Evolutionary conservation across 1,140 invertebrate genomes (phyloP).

Genomic region (Oryzaephilus surinamensis): DNA sequence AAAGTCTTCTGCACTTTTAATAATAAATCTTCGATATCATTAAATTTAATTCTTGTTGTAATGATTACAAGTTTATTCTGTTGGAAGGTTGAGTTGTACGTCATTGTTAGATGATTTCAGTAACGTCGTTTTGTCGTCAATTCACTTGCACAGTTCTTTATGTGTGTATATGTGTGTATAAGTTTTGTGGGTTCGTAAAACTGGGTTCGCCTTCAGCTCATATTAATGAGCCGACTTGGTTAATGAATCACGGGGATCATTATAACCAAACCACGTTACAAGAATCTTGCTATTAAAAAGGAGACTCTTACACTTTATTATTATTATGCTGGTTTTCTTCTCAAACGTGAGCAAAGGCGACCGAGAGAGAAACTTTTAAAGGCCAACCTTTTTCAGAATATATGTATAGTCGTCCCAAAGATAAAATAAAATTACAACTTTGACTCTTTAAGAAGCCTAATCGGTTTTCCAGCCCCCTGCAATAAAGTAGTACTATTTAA

Average conservation of each 20-base stretch:
- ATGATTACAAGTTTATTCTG: constrained; percentile 18
- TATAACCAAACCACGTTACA: constrained; percentile 24
- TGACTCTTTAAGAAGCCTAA: too few relatives aligned
- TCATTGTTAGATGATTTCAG: neutral
- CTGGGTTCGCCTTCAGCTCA: constrained; percentile 17
- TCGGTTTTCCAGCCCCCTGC: too few relatives aligned
- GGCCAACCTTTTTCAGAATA: constrained; percentile 1
- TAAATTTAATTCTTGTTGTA: constrained; percentile 21
- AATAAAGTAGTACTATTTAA: too few relatives aligned
- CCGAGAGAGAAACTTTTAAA: constrained; percentile 10
- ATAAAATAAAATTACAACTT: too few relatives aligned
- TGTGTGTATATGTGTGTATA: too few relatives aligned
- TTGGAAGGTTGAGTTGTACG: constrained; percentile 1
- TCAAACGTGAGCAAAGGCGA: too few relatives aligned
- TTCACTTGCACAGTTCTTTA: too few relatives aligned
- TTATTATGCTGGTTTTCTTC: constrained; percentile 19
- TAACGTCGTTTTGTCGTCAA: neutral
- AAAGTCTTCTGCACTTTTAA: constrained; percentile 17
- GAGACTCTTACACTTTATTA: constrained; percentile 18
- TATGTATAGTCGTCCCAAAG: too few relatives aligned
- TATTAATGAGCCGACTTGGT: constrained; percentile 24
- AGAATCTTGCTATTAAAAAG: constrained; percentile 20
- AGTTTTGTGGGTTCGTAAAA: constrained; percentile 7
- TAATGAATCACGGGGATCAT: constrained; percentile 28
- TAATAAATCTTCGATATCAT: constrained; percentile 21